phyloP scores from a whole-genome alignment of 2,797 vertebrate genomes.

The Coreius guichenoti region DNA sequence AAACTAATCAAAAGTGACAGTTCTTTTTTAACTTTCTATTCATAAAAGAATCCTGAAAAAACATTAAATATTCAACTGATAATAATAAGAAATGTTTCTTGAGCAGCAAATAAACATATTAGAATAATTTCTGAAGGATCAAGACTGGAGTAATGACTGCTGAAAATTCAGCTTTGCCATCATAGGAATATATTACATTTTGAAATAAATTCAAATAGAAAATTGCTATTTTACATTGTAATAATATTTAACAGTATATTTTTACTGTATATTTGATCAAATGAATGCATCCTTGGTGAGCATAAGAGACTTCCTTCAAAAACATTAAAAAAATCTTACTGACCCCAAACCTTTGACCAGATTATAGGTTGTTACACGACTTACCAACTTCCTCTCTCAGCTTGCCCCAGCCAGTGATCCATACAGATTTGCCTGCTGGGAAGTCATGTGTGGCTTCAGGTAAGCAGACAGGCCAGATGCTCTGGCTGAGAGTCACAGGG shows the following conservation, averaged over 20 bases:
- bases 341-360: neutral
- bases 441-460: conserved; percentile 82
- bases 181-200: neutral
- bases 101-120: too few relatives aligned
- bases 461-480: conserved; percentile 88
- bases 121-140: too few relatives aligned
- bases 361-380: conserved; percentile 5
- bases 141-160: too few relatives aligned
- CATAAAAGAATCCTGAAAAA: neutral
- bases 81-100: neutral
- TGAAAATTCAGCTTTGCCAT: neutral
- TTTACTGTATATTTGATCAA: neutral
- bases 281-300: neutral
- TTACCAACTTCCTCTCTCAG: conserved; percentile 84
- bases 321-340: neutral
- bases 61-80: neutral
- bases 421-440: conserved; percentile 80
- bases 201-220: neutral
- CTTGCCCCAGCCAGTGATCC: conserved; percentile 94
- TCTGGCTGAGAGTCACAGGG: conserved; percentile 73
- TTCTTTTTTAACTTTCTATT: neutral
- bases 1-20: neutral
- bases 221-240: neutral
- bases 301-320: neutral
- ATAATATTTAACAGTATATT: neutral